A percentile compares a stretch with the other conserved stretches of the same genome.
Conservation (phyloP, 1,140 invertebrate genomes). For the Drosophila setifemur region DNA sequence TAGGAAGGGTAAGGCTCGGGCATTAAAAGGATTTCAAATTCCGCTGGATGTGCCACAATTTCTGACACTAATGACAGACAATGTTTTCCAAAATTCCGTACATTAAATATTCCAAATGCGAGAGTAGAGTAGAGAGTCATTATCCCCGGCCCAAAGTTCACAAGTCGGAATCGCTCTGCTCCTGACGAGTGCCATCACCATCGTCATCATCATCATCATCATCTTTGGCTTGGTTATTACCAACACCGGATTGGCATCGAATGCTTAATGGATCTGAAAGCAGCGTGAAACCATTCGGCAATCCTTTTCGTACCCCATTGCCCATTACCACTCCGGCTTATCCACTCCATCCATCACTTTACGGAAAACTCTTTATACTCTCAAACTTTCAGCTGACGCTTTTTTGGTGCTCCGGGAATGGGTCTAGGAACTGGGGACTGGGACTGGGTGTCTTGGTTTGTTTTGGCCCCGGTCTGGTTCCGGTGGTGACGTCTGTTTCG, state of each 20-base stretch:
- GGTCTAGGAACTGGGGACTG: not conserved
- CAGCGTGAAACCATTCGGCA: slow-evolving; percentile 22
- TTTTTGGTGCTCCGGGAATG: slow-evolving; percentile 8
- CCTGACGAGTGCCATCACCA: slow-evolving; percentile 6
- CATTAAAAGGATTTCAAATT: slow-evolving; percentile 63
- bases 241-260: slow-evolving; percentile 34
- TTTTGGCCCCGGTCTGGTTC: slow-evolving; percentile 36
- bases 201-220: slow-evolving; percentile 4
- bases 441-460: not conserved
- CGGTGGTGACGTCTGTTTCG: slow-evolving; percentile 70
- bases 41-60: slow-evolving; percentile 14
- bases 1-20: slow-evolving; percentile 9
- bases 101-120: slow-evolving; percentile 55
- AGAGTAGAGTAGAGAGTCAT: slow-evolving; percentile 42
- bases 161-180: slow-evolving; percentile 48
- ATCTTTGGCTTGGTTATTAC: slow-evolving; percentile 22
- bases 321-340: slow-evolving; percentile 5
- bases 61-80: slow-evolving; percentile 74
- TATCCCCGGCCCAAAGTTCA: slow-evolving; percentile 10
- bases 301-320: not conserved
- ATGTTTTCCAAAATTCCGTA: slow-evolving; percentile 28
- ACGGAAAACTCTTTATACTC: slow-evolving; percentile 32
- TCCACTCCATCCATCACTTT: slow-evolving; percentile 32
- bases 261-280: slow-evolving; percentile 63
- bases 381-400: slow-evolving; percentile 46